phyloP scores from a whole-genome alignment of 2,888 invertebrate species.

The Andrena chrysosceles region DNA sequence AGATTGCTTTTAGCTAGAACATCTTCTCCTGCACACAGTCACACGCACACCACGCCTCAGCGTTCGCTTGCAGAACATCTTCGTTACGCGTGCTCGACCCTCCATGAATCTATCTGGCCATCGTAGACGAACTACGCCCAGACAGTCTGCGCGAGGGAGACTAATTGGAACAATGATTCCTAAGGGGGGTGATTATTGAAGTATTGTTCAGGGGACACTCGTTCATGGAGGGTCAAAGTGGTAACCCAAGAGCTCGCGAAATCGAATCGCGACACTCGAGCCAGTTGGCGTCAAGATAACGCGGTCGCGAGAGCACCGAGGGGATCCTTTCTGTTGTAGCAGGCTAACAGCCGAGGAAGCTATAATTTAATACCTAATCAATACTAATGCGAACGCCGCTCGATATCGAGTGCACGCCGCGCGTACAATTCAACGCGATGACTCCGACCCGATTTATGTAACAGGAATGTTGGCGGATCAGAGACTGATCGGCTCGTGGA shows the following conservation, averaged over 20 bases:
- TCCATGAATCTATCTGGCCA: not conserved
- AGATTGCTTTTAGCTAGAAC: slow-evolving; percentile 76
- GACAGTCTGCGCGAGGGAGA: not conserved
- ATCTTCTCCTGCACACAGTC: slow-evolving; percentile 72
- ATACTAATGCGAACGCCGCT: slow-evolving; percentile 31
- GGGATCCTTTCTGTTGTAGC: not conserved
- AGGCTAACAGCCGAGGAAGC: slow-evolving; percentile 29
- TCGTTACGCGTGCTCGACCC: slow-evolving; percentile 18
- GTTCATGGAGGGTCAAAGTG: slow-evolving; percentile 27
- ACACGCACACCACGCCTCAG: slow-evolving; percentile 58
- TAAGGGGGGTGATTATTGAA: not conserved
- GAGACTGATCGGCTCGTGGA: slow-evolving; percentile 33
- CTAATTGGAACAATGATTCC: not conserved
- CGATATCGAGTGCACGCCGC: not conserved
- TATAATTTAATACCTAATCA: slow-evolving; percentile 42
- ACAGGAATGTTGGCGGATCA: slow-evolving; percentile 59
- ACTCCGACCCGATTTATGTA: slow-evolving; percentile 6
- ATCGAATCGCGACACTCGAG: slow-evolving; percentile 22
- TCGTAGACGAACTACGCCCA: not conserved
- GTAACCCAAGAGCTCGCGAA: slow-evolving; percentile 30
- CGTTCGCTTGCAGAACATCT: slow-evolving; percentile 13
- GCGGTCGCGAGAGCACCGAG: not conserved
- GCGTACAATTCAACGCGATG: not conserved
- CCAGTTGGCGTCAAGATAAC: not conserved
- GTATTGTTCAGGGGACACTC: not conserved